Conservation (phyloP, 2,113 vertebrate species). For the Bucco capensis region DNA sequence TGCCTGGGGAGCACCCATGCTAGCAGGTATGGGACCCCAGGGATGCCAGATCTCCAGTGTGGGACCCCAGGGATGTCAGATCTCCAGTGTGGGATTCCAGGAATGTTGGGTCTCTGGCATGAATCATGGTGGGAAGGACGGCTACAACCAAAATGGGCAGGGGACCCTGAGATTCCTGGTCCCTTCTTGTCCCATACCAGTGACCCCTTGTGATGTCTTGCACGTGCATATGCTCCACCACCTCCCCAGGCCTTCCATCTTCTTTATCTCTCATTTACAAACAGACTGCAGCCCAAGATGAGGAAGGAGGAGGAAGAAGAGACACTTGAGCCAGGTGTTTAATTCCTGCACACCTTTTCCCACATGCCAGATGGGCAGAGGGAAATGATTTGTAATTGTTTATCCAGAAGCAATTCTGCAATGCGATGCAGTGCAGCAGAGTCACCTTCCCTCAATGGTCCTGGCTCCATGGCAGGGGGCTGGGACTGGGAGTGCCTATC, state of each 20-base stretch:
- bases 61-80: neutral
- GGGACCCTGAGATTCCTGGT: accelerated
- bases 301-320: constrained; percentile 47
- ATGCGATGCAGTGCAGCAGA: neutral
- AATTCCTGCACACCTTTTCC: constrained; percentile 66
- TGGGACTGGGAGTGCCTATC: neutral
- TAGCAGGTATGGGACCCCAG: neutral
- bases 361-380: constrained; percentile 67
- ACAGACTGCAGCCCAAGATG: constrained; percentile 24
- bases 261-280: constrained; percentile 48
- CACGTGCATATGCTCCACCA: neutral
- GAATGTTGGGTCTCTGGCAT: neutral
- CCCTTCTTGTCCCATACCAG: neutral
- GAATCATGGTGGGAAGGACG: neutral
- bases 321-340: constrained; percentile 29
- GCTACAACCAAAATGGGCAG: accelerated
- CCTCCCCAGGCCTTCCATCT: neutral
- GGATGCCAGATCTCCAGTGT: neutral
- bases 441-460: neutral
- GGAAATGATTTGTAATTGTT: constrained; percentile 72
- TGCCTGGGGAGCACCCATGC: neutral
- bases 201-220: accelerated
- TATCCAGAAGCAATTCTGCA: constrained; percentile 35
- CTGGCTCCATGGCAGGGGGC: neutral
- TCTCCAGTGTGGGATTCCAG: neutral